Evolutionary conservation across 1,140 invertebrate species (phyloP).

Genomic region (Tribolium madens): DNA sequence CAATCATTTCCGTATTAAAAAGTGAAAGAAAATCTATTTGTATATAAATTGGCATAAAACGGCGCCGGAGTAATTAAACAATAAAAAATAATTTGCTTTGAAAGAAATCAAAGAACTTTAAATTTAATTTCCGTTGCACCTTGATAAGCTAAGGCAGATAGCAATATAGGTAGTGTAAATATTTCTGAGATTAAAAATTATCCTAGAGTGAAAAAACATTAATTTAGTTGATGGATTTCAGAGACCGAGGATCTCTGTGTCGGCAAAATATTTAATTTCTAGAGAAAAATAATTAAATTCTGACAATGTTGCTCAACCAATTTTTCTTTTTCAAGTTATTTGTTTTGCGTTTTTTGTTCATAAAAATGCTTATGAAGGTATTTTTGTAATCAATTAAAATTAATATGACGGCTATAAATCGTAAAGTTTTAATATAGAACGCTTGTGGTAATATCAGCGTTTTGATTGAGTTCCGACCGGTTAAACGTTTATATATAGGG

Average conservation of each 20-base stretch:
- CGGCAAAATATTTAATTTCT: conserved; percentile 30
- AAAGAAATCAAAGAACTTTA: conserved; percentile 2
- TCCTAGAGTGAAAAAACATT: background rate
- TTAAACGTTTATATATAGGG: conserved; percentile 43
- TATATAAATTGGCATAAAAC: background rate
- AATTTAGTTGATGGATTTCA: conserved; percentile 25
- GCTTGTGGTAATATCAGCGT: conserved; percentile 1
- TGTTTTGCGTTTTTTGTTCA: conserved; percentile 18
- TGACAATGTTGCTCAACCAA: conserved; percentile 8
- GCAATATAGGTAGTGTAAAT: no score
- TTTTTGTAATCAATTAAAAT: conserved; percentile 24
- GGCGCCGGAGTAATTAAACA: background rate
- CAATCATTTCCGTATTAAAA: background rate
- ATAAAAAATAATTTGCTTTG: background rate
- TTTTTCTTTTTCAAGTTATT: conserved; percentile 5
- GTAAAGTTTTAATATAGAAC: conserved; percentile 9
- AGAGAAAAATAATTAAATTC: conserved; percentile 31
- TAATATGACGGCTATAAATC: conserved; percentile 21
- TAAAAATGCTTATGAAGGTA: background rate
- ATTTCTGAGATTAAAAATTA: conserved; percentile 6
- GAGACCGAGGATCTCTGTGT: conserved; percentile 13
- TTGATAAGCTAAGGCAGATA: background rate
- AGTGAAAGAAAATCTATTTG: conserved; percentile 6
- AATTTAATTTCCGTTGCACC: conserved; percentile 11
- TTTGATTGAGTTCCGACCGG: conserved; percentile 22